Base-by-base conservation (phyloP, 2,113 vertebrate genomes). In the Mugil cephalus region DNA sequence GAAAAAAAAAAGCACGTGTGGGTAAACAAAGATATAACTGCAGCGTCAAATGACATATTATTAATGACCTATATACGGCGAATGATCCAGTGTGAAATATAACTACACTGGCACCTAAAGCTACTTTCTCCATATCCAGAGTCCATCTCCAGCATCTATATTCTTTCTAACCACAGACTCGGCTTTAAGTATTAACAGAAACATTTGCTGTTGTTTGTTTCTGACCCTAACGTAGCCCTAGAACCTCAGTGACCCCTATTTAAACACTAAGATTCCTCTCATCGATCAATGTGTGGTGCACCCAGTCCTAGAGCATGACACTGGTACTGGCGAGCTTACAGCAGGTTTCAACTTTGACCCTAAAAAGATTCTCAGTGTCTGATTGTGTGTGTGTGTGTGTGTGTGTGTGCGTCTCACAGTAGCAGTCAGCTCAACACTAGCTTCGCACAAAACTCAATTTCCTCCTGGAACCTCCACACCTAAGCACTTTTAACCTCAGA, bases 201-300 rank as follows among this genome's bases (percentile, higher is more conserved):
- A 83, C 53, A 76, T 76, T 82, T 85, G 81, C 84, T 88, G 68
- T 83, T 85, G 74, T 87, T 91, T 87, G 69, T 77, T 35, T 87
- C 59, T 77, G 78, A 80, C 82, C 84, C 67, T 45, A 18, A 43
- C 40, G 72, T 73, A 69, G 71, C 63, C 76, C 38, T 2, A 34
- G 66, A 84, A 91, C 82, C 76, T 59, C 24, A 68, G 81, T 91
- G 92, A 94, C 93, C 91, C 76, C 88, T 82, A 88, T 92, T 93
- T 91, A 88, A 83, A 80, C 60, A 69, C 77, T 2, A 48, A 78
- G 74, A 84, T 89, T 74, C 72, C 79, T 70, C 69, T 88, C 89
- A 91, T 93, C 88, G 79, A 94, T 92, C 91, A 92, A 83, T 85
- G 70, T 50, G 67, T 84, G 64, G 59, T 3, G 18, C 71, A 53